Percentiles rank a stretch among this genome's conserved stretches.
These are phyloP conservation scores for Siphlonurus alternatus DNA, from an alignment of 2,888 invertebrate genomes.

Conservation along the genomic window DNA sequence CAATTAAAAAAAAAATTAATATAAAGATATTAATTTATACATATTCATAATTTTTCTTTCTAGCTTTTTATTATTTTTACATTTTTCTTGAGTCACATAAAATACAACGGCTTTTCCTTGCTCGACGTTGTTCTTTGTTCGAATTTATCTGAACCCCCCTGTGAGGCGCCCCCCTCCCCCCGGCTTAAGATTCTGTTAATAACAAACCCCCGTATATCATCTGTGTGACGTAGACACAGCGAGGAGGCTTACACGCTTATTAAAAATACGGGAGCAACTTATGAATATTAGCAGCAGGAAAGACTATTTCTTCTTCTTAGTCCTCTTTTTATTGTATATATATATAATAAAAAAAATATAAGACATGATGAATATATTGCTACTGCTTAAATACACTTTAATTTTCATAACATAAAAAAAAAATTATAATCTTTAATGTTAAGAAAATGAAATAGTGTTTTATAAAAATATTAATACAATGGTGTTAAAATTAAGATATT, in stretches of 20 bases:
- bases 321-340: no score
- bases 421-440: neutral
- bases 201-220: neutral
- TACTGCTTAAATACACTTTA: neutral
- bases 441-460: neutral
- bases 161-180: slow-evolving; percentile 18
- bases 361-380: neutral
- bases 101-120: slow-evolving; percentile 14
- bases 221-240: neutral
- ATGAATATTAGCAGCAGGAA: neutral
- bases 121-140: slow-evolving; percentile 8
- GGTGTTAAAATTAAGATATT: no score
- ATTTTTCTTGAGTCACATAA: slow-evolving; percentile 3
- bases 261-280: neutral
- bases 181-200: slow-evolving; percentile 4
- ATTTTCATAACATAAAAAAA: neutral
- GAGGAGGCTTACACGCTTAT: neutral
- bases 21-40: neutral
- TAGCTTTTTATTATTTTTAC: slow-evolving; percentile 11
- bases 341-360: neutral
- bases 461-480: neutral
- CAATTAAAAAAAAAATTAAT: neutral
- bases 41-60: slow-evolving; percentile 3
- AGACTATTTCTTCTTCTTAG: no score
- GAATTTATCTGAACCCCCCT: slow-evolving; percentile 19